Evolutionary conservation across 2,888 invertebrate species (phyloP), one percentile per base, ranked within the genome.

Genomic region (Gymnocheta viridis): DNA sequence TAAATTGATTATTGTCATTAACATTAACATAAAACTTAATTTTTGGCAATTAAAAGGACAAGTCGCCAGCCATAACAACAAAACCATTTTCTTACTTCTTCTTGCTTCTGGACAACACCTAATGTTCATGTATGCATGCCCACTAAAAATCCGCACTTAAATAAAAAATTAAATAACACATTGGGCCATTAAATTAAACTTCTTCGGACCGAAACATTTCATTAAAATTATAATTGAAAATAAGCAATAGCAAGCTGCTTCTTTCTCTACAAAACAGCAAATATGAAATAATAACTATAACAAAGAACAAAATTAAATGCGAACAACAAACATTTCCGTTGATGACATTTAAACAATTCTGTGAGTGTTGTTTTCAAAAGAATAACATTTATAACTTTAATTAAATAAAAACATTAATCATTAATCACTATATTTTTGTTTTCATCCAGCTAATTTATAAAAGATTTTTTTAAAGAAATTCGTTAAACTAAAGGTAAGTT

Each of bases 1-100:
- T 54, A 44, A 62, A 54, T 81, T 74, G 74, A 74, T 69, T 74
- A 27, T 19, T 14, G 17, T 17, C 32, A 44, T 62, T 74, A 73
- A 58, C 27, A 54, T 60, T 24, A n/a, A 80, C 58, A 66, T 58
- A 27, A 54, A 62, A 24, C 17, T 69, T 54, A 62, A 74, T 74
- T 54, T 49, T 49, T 41, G 29, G 17, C 29, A 51, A 64, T 64
- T 70, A 54, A 54, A 54, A 17, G 10, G 1, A 54, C 74, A 54
- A 54, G 32, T 35, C 56, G n/a, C 10, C 56, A 66, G 14, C 19
- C 10, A 51, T 62, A 9, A 29, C 7, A 47, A 76, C 12, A 24
- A 7, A 66, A 56, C 14, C 4, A 38, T 41, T 22, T 22, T 60
- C 7, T 49, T 35, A 9, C n/a, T n/a, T n/a, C n/a, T n/a, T n/a